Conservation (phyloP, 2,113 vertebrate genomes). For the Larimichthys polyactis region DNA sequence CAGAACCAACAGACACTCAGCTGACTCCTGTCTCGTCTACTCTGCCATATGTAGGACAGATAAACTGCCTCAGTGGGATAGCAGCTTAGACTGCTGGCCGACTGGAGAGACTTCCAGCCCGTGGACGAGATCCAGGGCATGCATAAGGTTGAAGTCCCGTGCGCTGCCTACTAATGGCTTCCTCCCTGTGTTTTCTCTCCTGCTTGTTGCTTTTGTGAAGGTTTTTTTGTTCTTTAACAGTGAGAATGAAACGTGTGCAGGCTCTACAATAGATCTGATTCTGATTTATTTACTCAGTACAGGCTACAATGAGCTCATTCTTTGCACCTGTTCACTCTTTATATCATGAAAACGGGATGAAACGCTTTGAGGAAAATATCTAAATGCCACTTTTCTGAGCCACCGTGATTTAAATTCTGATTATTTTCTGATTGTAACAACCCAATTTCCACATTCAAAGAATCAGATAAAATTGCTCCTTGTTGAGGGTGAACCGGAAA, state of each 20-base stretch:
- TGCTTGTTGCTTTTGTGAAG: constrained; percentile 4
- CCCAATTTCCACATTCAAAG: background rate
- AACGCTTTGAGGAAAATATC: background rate
- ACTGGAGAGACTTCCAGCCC: constrained; percentile 39
- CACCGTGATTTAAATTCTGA: background rate
- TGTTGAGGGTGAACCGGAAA: background rate
- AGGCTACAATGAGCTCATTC: background rate
- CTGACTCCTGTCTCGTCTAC: constrained; percentile 17
- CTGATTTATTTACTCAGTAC: background rate
- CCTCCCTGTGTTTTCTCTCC: background rate
- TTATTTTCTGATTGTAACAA: background rate
- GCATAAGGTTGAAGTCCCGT: constrained; percentile 35
- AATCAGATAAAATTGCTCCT: background rate
- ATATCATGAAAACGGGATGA: background rate
- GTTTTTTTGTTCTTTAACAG: background rate
- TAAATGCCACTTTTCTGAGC: background rate
- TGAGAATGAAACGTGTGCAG: background rate
- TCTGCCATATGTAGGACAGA: constrained; percentile 52
- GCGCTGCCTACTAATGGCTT: constrained; percentile 40
- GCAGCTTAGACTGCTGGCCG: constrained; percentile 44
- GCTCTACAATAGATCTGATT: background rate
- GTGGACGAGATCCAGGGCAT: constrained; percentile 55
- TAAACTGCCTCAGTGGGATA: constrained; percentile 16
- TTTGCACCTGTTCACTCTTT: background rate
- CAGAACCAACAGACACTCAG: background rate